Evolutionary conservation across 1,140 invertebrate species (phyloP).

Genomic region (Gonioctena quinquepunctata): DNA sequence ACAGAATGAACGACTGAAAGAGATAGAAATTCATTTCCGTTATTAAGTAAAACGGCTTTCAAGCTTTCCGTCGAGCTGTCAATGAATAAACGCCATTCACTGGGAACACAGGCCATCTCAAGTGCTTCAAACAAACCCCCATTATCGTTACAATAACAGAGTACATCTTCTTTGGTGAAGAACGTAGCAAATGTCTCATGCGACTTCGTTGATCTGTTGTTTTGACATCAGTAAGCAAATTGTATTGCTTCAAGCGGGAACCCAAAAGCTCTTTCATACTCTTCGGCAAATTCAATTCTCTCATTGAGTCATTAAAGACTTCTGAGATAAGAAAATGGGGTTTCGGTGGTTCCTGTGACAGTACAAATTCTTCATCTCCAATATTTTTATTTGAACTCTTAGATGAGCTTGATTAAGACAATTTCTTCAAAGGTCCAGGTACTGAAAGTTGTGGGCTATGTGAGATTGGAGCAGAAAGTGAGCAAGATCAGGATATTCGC

Average conservation of each 20-base stretch:
- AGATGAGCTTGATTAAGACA: not conserved
- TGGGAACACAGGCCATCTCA: constrained; percentile 29
- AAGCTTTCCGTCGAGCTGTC: constrained; percentile 45
- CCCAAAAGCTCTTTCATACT: not conserved
- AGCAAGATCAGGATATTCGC: not conserved
- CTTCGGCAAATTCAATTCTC: not conserved
- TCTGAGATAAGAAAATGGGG: not conserved
- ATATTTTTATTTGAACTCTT: not conserved
- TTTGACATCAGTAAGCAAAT: constrained; percentile 37
- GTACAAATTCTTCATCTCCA: not conserved
- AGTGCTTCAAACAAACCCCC: not conserved
- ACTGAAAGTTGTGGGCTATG: not conserved
- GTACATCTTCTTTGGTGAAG: not conserved
- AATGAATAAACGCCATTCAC: constrained; percentile 48
- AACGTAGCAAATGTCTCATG: not conserved
- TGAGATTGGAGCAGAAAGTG: not conserved
- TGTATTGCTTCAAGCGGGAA: constrained; percentile 35
- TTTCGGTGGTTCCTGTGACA: too few relatives aligned
- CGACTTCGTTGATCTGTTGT: not conserved
- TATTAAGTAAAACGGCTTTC: constrained; percentile 51
- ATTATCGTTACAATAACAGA: not conserved
- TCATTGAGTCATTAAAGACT: not conserved
- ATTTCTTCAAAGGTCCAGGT: not conserved
- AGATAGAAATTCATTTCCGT: constrained; percentile 48
- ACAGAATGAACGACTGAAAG: constrained; percentile 48